These are phyloP conservation scores for Anoura caudifer DNA, from an alignment of 2,113 vertebrate genomes.

Conservation along the genomic window DNA sequence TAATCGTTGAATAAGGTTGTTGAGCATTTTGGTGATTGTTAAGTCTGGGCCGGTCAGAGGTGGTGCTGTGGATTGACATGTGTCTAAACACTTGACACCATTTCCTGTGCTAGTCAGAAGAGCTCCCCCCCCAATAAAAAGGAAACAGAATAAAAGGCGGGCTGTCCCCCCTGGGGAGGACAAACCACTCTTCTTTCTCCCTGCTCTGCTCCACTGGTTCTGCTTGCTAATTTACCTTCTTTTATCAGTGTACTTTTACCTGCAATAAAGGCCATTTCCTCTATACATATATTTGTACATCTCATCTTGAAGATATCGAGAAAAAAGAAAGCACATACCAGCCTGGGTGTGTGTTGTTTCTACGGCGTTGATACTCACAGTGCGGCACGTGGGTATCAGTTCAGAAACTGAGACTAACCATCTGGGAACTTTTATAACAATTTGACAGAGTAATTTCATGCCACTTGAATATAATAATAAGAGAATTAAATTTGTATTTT, in stretches of 20 bases:
- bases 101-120: not conserved
- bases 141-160: not conserved
- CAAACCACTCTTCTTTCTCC: not conserved
- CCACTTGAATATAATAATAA: not conserved
- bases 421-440: not conserved
- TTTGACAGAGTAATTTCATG: not conserved
- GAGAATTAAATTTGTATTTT: not conserved
- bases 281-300: not conserved
- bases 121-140: not conserved
- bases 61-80: too few species aligned
- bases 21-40: too few species aligned
- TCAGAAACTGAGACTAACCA: not conserved
- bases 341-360: not conserved
- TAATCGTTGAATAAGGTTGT: too few species aligned
- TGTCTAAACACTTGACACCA: not conserved
- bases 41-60: too few species aligned
- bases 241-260: not conserved
- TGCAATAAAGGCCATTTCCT: not conserved
- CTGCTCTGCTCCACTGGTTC: not conserved
- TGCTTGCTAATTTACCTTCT: not conserved
- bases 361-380: not conserved
- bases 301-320: not conserved
- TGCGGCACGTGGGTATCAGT: not conserved
- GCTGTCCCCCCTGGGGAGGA: not conserved
- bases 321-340: not conserved